Evolutionary conservation across 1,140 invertebrate genomes (phyloP), one percentile per base, ranked within the genome.

Genomic region (Acromyrmex echinatior): DNA sequence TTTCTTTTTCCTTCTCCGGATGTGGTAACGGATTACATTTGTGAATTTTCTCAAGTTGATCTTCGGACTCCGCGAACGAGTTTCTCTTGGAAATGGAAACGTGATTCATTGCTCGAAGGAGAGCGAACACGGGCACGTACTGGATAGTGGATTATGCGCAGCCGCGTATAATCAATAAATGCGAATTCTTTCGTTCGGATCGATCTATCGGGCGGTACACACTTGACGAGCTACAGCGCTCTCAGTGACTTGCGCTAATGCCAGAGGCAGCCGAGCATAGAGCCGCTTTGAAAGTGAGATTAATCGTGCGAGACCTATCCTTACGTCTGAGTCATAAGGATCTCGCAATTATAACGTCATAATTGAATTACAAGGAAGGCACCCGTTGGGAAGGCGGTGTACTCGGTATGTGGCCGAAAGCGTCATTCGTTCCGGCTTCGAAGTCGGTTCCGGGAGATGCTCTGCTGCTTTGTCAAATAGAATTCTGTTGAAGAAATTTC

Each of bases 201-300:
- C 12, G 45, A 53, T 81, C 14, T 53, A 71, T 81, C 49, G 63
- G 28, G 49, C 21, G 63, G 49, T 25, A 28, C n/a, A 71, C 31
- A 71, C 18, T 81, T 45, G 78, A 35, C 28, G 31, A 35, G 45
- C 53, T 21, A 82, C 39, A 31, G 56, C 56, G 25, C 3, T 62
- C 53, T 51, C n/a, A 58, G 70, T 18, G 25, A 74, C 71, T 73
- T 14, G 78, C 80, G 31, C 56, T 35, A 21, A 82, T 51, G 70
- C 39, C 56, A 25, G 63, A 68, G 3, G n/a, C 73, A 86, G 68
- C 81, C 65, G 65, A 89, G 91, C 70, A 81, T 91, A 88, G 28
- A 87, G 74, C 86, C 63, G 74, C 77, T 90, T 92, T 88, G 90
- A 91, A 91, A 91, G 86, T 89, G 77, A 77, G 78, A 89, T 92